Evolutionary conservation across 2,797 vertebrate species (phyloP).

Genomic region (Monodelphis domestica): DNA sequence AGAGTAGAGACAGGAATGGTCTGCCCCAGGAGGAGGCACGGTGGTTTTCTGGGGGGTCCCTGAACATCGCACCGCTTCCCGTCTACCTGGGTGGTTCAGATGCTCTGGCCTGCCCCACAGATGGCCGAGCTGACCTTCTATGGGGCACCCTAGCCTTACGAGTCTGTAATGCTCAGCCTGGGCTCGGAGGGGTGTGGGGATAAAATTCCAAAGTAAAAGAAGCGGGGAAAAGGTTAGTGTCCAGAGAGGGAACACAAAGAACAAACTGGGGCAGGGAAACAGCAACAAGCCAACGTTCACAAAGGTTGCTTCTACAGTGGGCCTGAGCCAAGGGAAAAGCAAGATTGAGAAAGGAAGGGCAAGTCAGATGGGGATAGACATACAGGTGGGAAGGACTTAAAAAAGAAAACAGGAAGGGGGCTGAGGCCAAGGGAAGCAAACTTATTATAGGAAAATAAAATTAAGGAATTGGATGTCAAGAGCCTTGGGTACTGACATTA

Average conservation of each 20-base stretch:
- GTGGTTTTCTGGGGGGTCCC: not conserved
- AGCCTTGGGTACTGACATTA: not conserved
- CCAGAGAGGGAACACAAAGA: not conserved
- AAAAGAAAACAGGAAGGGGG: not conserved
- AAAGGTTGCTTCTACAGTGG: not conserved
- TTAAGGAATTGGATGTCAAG: not conserved
- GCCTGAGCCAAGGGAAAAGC: not conserved
- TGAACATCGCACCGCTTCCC: not conserved
- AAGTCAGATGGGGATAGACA: not conserved
- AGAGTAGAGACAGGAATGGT: not conserved
- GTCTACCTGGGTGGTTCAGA: slow-evolving; percentile 35
- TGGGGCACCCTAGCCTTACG: not conserved
- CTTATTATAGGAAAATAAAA: not conserved
- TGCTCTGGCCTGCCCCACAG: not conserved
- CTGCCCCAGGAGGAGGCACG: not conserved
- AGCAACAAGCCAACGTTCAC: not conserved
- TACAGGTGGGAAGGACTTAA: not conserved
- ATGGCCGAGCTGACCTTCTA: not conserved
- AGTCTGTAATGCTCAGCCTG: not conserved
- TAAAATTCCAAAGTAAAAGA: not conserved
- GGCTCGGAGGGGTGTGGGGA: not conserved
- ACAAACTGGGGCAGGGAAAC: not conserved
- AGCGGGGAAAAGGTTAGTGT: not conserved
- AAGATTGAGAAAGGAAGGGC: not conserved
- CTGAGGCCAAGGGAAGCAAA: not conserved